Base-by-base conservation (phyloP, 2,888 invertebrate genomes). In the Rapana venosa region DNA sequence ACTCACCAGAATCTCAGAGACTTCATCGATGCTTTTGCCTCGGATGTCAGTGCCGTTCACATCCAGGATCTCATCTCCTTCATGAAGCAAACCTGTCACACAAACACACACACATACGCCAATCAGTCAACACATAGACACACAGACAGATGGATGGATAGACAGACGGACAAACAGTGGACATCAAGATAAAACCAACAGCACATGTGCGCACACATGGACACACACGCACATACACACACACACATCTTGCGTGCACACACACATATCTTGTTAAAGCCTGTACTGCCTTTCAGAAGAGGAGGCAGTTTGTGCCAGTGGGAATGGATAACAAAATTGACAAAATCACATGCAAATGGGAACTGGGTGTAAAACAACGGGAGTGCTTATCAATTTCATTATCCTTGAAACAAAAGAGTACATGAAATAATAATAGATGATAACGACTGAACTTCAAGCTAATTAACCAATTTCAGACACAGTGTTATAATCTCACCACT, bases 21-120 rank as follows among this genome's bases (percentile, higher is more conserved):
- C 99, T 96, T 99, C 99, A 97, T 99, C 98, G 94, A 99, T 98
- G 85, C 98, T 98, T 96, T 99, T 99, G 93, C 99, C 99, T 92
- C 99, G 97, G 98, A 99, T 98, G 95, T 98, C 98, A 91, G 98
- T 98, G 66, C 98, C 98, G 96, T 99, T 99, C 79, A 99, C 98
- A 96, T 97, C 99, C 61, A 99, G 97, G 85, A 99, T 98, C 97
- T 99, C 99, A 96, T 99, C 99, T 90, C 99, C 99, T 96, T 99
- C 99, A 96, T 99, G 99, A 90, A 99, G 97, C 20, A 99, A 97
- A 0, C 95, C 94, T 94, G 89, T 0, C 6, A 47, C 47, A 47
- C 47, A 47, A 47, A 47, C 47, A 47, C 47, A 47, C 17, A 17
- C 66, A 66, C 66, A 22, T 47, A 47, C 47, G 74, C 74, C 30